These are phyloP conservation scores for Pachycephala philippinensis DNA, from an alignment of 2,113 vertebrate genomes.

Conservation along the genomic window DNA sequence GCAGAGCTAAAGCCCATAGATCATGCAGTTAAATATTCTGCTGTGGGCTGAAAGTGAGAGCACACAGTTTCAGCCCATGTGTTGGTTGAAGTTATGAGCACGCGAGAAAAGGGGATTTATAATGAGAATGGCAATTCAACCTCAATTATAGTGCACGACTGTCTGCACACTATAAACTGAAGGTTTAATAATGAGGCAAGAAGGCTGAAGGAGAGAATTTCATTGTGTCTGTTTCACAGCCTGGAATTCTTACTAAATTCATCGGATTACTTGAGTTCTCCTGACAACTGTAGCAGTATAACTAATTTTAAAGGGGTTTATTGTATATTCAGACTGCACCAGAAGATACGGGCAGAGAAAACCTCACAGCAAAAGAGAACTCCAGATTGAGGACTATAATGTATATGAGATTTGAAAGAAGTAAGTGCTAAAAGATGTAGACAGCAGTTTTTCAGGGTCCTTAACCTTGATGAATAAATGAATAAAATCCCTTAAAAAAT, in stretches of 20 bases:
- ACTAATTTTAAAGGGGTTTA: constrained; percentile 53
- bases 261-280: constrained; percentile 44
- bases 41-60: constrained; percentile 9
- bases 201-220: constrained; percentile 35
- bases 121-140: constrained; percentile 58
- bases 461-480: constrained; percentile 77
- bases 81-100: constrained; percentile 50
- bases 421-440: constrained; percentile 64
- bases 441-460: constrained; percentile 70
- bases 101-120: constrained; percentile 20
- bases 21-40: constrained; percentile 30
- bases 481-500: constrained; percentile 68
- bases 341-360: constrained; percentile 48
- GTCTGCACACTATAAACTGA: constrained; percentile 53
- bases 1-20: neutral
- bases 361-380: constrained; percentile 17
- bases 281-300: constrained; percentile 54
- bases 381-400: constrained; percentile 44
- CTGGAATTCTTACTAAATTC: constrained; percentile 37
- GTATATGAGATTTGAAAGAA: constrained; percentile 65
- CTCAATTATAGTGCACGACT: constrained; percentile 39
- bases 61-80: neutral
- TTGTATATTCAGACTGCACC: constrained; percentile 48
- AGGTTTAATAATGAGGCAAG: constrained; percentile 54
- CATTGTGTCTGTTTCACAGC: constrained; percentile 37